These are phyloP conservation scores for Hippocampus kuda DNA, from an alignment of 2,797 vertebrate species.

Conservation along the genomic window DNA sequence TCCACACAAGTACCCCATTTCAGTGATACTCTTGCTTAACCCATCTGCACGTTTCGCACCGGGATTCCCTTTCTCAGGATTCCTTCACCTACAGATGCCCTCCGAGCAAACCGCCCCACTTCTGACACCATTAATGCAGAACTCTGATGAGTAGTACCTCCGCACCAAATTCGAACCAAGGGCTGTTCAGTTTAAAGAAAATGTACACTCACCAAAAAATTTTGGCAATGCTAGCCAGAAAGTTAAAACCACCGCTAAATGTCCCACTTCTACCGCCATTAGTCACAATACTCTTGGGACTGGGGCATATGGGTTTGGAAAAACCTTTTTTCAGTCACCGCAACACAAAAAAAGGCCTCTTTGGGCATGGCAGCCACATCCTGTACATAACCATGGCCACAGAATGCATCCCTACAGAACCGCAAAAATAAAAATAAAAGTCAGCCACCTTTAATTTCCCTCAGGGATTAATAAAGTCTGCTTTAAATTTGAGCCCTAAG, in stretches of 20 bases:
- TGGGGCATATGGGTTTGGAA: background rate
- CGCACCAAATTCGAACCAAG: background rate
- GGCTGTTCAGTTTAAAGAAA: background rate
- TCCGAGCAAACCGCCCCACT: background rate
- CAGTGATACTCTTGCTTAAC: too few species aligned
- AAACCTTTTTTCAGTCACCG: background rate
- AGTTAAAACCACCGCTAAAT: too few species aligned
- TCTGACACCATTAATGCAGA: background rate
- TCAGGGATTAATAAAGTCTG: conserved; percentile 9
- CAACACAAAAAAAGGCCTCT: background rate
- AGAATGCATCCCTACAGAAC: background rate
- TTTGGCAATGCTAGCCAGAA: too few species aligned
- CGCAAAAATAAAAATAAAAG: background rate
- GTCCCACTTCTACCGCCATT: background rate
- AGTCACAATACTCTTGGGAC: background rate
- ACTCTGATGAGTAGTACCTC: background rate
- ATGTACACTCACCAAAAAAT: background rate
- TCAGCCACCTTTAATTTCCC: background rate
- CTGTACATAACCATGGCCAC: background rate
- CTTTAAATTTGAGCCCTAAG: background rate
- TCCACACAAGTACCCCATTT: background rate
- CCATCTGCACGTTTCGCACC: too few species aligned
- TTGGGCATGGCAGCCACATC: background rate
- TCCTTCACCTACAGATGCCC: background rate
- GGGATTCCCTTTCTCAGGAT: background rate